Conservation (phyloP, 2,113 vertebrate genomes). For the Neogale vison region DNA sequence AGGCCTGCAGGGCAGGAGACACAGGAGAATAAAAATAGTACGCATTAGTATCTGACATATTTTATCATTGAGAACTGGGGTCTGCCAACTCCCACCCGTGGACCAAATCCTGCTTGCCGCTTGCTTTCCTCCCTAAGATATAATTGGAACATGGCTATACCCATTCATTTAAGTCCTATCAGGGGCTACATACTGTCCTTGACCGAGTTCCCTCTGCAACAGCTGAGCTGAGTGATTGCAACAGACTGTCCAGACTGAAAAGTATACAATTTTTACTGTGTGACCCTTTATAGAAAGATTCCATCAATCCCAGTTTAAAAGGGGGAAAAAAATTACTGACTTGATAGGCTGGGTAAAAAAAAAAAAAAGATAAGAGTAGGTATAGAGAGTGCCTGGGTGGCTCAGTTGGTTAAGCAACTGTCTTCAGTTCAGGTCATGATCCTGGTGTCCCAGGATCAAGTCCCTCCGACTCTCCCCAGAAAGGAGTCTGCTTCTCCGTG, state of each 20-base stretch:
- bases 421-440: too few species aligned
- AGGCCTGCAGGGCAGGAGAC: background rate
- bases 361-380: background rate
- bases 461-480: too few species aligned
- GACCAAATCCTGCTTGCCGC: background rate
- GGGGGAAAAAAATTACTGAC: background rate
- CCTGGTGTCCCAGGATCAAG: too few species aligned
- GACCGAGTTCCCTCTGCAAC: background rate
- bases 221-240: background rate
- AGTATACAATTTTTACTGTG: background rate
- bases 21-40: background rate
- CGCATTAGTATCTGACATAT: background rate
- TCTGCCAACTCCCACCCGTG: background rate
- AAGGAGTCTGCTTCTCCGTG: too few species aligned
- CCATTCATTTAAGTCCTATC: background rate
- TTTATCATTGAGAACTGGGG: background rate
- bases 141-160: background rate
- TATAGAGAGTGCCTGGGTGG: too few species aligned
- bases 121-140: slow-evolving; percentile 1
- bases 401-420: too few species aligned
- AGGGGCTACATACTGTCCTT: background rate
- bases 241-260: background rate
- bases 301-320: background rate
- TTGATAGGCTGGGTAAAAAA: background rate
- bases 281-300: background rate